Base-by-base conservation (phyloP, 2,888 invertebrate genomes). In the Brenthis ino region DNA sequence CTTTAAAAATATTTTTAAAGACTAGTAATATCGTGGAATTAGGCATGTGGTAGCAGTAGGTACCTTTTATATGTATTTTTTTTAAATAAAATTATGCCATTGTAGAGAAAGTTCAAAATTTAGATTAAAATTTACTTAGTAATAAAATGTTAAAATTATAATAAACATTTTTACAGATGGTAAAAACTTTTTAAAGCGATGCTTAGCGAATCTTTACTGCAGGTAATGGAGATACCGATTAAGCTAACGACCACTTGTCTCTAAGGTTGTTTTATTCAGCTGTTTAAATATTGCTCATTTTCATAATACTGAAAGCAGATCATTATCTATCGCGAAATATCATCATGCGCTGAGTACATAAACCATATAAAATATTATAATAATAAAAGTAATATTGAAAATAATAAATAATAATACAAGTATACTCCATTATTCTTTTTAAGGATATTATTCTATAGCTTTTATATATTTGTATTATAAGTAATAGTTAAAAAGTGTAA, bases 201-300 rank as follows among this genome's bases (percentile, higher is more conserved):
- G 65, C 68, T 72, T 67, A 69, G 68, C 56, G 69, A 64, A 67
- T 65, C 63, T 58, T 65, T 24, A 65, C 67, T 72, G 72, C 68
- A 72, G 71, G 72, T 69, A 68, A 73, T 73, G 72, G 67, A 51
- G 67, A 66, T 67, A 58, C 69, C 71, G 72, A 73, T 73, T 71
- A 71, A 67, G 71, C 69, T 69, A 73, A 73, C 71, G 72, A 69
- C 71, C 64, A 51, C 28, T 65, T 70, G 68, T 68, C 68, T 68
- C 66, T 61, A 64, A 72, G 66, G 67, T 64, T 72, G 65, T 68
- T 68, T 72, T 70, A 68, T 72, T 70, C 68, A 72, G 68, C 67
- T 70, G 61, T 70, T 72, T 69, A 68, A 65, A 69, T 70, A 72
- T 68, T 69, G 51, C 64, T 60, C 54, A 71, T 71, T 71, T 65